phyloP scores from a whole-genome alignment of 2,888 invertebrate species.

The Scotopteryx bipunctaria region DNA sequence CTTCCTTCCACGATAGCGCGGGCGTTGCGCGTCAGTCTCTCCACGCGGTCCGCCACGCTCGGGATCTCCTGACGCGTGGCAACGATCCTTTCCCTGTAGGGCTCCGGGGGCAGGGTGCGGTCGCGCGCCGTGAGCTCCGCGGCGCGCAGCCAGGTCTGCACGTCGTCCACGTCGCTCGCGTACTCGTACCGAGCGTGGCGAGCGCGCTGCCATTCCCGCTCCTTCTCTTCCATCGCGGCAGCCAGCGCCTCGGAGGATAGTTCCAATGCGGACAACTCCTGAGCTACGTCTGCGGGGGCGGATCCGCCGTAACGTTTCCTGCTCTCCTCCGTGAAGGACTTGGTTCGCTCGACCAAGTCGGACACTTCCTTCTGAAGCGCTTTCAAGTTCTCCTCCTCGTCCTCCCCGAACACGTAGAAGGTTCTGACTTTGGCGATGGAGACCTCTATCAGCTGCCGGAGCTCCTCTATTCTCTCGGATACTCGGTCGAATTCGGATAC shows the following conservation, averaged over 20 bases:
- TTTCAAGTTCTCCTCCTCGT: slow-evolving; percentile 85
- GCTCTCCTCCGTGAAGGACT: slow-evolving; percentile 83
- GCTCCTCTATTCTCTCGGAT: slow-evolving; percentile 87
- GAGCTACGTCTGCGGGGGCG: slow-evolving; percentile 90
- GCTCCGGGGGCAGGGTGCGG: slow-evolving; percentile 89
- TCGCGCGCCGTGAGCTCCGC: slow-evolving; percentile 93
- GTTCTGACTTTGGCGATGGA: slow-evolving; percentile 86
- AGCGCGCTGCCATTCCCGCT: slow-evolving; percentile 93
- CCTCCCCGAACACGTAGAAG: slow-evolving; percentile 90
- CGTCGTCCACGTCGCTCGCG: slow-evolving; percentile 89
- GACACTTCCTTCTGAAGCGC: slow-evolving; percentile 83
- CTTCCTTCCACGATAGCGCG: slow-evolving; percentile 91
- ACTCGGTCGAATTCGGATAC: slow-evolving; percentile 89
- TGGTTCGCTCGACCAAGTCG: slow-evolving; percentile 81
- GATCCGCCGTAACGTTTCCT: slow-evolving; percentile 85
- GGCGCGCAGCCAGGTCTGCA: slow-evolving; percentile 92
- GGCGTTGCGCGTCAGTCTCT: slow-evolving; percentile 90
- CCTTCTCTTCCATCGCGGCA: slow-evolving; percentile 93
- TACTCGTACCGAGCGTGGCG: slow-evolving; percentile 92
- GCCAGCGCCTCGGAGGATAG: slow-evolving; percentile 90
- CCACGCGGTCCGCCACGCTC: slow-evolving; percentile 88
- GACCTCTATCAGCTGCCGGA: slow-evolving; percentile 87
- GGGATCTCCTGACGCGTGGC: slow-evolving; percentile 90
- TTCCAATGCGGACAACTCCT: slow-evolving; percentile 92
- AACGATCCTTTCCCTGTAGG: slow-evolving; percentile 90